phyloP scores from a whole-genome alignment of 2,797 vertebrate genomes.

The Manis javanica region DNA sequence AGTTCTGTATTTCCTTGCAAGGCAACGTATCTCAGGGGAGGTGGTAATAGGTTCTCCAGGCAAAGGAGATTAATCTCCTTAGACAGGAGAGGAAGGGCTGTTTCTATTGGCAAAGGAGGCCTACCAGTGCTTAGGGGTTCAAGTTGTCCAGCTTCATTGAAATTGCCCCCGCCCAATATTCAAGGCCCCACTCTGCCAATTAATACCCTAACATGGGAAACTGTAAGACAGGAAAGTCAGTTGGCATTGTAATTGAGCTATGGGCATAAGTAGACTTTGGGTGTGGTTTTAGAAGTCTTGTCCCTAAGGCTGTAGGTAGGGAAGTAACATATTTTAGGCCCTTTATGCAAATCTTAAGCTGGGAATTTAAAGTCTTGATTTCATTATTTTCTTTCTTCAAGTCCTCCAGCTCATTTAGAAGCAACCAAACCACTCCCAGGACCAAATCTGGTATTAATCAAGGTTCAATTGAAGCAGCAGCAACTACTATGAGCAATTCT shows the following conservation, averaged over 20 bases:
- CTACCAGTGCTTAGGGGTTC: neutral
- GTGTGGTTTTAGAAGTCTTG: conserved; percentile 20
- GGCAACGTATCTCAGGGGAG: neutral
- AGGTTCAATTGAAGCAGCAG: neutral
- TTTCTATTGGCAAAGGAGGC: neutral
- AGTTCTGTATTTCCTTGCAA: neutral
- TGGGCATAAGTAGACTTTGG: neutral
- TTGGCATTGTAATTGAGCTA: neutral
- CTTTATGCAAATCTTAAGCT: neutral
- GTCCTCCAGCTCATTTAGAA: neutral
- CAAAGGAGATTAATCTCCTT: neutral
- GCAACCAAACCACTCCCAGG: neutral
- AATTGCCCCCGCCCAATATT: neutral
- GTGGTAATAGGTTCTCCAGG: neutral
- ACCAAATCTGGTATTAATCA: neutral
- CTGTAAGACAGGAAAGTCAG: neutral
- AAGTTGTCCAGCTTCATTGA: neutral
- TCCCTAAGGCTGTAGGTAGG: neutral
- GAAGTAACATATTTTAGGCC: neutral
- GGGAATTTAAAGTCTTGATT: neutral
- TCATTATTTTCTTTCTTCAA: conserved; percentile 2
- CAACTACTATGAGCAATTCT: neutral
- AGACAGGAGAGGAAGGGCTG: neutral
- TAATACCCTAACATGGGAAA: neutral
- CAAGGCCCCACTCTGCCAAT: neutral